Conservation (phyloP, 2,113 vertebrate genomes). For the Promerops cafer region DNA sequence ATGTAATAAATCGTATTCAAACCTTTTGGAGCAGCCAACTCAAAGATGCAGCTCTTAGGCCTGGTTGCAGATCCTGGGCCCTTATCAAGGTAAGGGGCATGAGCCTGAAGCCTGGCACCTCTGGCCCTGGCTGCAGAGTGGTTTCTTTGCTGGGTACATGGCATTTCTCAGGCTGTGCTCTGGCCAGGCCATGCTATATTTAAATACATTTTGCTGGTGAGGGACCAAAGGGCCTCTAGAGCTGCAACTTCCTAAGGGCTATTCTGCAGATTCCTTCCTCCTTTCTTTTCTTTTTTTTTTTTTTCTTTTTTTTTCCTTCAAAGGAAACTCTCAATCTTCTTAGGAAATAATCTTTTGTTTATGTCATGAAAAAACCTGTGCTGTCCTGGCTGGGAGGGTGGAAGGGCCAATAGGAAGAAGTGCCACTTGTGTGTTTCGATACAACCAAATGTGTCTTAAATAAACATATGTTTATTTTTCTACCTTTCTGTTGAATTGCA, state of each 20-base stretch:
- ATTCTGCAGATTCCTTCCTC: conserved; percentile 51
- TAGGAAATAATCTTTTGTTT: conserved; percentile 60
- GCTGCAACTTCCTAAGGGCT: conserved; percentile 35
- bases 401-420: conserved; percentile 24
- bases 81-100: background rate
- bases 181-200: conserved; percentile 18
- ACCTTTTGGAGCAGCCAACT: background rate
- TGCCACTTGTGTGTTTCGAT: background rate
- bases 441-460: conserved; percentile 35
- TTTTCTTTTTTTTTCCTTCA: background rate
- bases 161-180: background rate
- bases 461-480: conserved; percentile 70
- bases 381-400: background rate
- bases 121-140: background rate
- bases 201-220: conserved; percentile 22
- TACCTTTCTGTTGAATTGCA: conserved; percentile 50
- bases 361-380: conserved; percentile 32
- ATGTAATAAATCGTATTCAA: background rate
- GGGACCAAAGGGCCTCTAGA: conserved; percentile 26
- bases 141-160: background rate
- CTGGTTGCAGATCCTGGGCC: background rate
- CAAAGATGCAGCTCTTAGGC: background rate
- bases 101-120: background rate
- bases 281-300: background rate
- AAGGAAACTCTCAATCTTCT: conserved; percentile 49